Evolutionary conservation across 1,140 invertebrate genomes (phyloP).

Genomic region (Procambarus virginalis): DNA sequence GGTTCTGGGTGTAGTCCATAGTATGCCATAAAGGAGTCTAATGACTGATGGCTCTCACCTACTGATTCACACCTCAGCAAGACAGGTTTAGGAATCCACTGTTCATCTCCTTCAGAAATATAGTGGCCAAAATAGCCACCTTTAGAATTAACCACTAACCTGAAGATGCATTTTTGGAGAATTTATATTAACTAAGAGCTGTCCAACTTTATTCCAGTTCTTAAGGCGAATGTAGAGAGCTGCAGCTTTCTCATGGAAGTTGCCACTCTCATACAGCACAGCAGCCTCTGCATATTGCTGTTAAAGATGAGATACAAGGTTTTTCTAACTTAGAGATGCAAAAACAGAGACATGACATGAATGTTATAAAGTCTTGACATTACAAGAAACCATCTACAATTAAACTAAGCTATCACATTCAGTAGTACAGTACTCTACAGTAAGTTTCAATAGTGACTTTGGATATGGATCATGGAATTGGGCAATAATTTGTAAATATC

Average conservation of each 20-base stretch:
- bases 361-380: background rate
- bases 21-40: no score
- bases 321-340: background rate
- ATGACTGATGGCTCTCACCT: no score
- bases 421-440: no score
- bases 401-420: background rate
- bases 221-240: slow-evolving; percentile 93
- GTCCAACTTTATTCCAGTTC: slow-evolving; percentile 96
- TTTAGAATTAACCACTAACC: slow-evolving; percentile 21
- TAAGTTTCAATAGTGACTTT: no score
- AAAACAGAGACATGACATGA: background rate
- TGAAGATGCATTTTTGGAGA: slow-evolving; percentile 93
- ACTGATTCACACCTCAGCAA: no score
- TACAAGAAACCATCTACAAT: background rate
- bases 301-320: background rate
- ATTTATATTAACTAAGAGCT: slow-evolving; percentile 89
- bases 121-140: no score
- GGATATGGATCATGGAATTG: no score
- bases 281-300: slow-evolving; percentile 80
- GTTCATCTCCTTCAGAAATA: no score
- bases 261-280: slow-evolving; percentile 89
- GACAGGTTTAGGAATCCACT: no score
- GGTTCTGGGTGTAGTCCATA: no score
- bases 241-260: slow-evolving; percentile 93
- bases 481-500: no score